A percentile compares a stretch with the other conserved stretches of the same genome.
Evolutionary conservation across 2,113 vertebrate genomes (phyloP).

Genomic region (Puntigrus tetrazona): DNA sequence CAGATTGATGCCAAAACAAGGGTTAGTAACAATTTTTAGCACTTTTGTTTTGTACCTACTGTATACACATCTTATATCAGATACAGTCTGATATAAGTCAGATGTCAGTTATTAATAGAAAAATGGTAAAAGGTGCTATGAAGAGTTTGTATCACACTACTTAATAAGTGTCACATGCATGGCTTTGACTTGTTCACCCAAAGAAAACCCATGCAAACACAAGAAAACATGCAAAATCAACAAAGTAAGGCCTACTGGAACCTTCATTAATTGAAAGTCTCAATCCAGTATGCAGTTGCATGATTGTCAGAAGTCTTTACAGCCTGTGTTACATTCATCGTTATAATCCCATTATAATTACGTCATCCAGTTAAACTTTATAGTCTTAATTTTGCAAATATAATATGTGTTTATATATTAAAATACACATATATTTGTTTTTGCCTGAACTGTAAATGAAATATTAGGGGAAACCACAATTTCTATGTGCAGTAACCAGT

Average conservation of each 20-base stretch:
- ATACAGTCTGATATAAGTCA: background rate
- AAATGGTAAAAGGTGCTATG: background rate
- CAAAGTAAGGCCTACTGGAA: background rate
- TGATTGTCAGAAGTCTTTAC: background rate
- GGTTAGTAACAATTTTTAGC: constrained; percentile 77
- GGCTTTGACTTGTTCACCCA: background rate
- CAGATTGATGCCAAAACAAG: constrained; percentile 98
- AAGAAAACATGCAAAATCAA: background rate
- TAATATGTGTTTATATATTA: background rate
- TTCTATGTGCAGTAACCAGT: background rate
- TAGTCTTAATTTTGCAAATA: background rate
- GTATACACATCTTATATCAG: no score
- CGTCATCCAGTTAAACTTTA: background rate
- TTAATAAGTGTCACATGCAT: background rate
- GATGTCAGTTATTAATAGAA: background rate
- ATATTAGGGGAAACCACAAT: background rate
- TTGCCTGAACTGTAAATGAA: background rate
- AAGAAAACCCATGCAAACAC: background rate
- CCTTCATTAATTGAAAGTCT: background rate
- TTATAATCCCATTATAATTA: background rate
- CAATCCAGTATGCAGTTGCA: background rate
- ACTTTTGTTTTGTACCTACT: background rate
- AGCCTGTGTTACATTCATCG: background rate
- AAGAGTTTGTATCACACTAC: background rate
- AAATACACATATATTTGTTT: background rate